Evolutionary conservation across 2,797 vertebrate species (phyloP), one percentile per base, ranked within the genome.

Genomic region (Poecile montanus): DNA sequence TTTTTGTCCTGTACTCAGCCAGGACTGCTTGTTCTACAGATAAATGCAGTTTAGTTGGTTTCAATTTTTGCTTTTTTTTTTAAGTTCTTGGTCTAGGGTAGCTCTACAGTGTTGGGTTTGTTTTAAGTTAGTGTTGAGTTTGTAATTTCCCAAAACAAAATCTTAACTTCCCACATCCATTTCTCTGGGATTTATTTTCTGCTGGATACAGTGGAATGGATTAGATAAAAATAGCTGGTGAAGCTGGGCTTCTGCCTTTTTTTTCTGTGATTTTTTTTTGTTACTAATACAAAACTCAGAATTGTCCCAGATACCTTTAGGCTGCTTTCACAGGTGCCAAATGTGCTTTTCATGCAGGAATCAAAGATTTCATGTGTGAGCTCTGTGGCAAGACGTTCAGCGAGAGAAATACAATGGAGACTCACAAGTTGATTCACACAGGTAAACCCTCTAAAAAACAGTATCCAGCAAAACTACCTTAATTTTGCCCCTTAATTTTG

Each of bases 321-420:
- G 9, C 44, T 70, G 8, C 71, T 89, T 70, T 90, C 48, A 89
- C 67, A 86, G 42, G 61, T 75, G 38, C 30, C 72, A 47, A 95
- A 77, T 38, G 10, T 86, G 60, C 73, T 94, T 45, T 94, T 48
- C 57, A 9, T 81, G 70, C 97, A 99, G 99, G 99, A 87, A 99
- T 99, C 90, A 99, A 99, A 96, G 99, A 99, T 96, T 99, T 99
- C 97, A 99, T 99, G 99, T 99, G 99, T 53, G 99, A 99, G 79
- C 96, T 99, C 93, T 99, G 99, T n/a, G 99, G 99, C 9, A 99
- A 99, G 97, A 99, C 99, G 0, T 99, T 99, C 96, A 99, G 99
- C 1, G 99, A 99, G 96, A 98, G 99, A 95, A 99, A 99, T 44
- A 99, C 99, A 2, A 98, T 99, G 94, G 99, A 99, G 96, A 99